Conservation (phyloP, 1,140 invertebrate species). For the Meloidogyne exigua region DNA sequence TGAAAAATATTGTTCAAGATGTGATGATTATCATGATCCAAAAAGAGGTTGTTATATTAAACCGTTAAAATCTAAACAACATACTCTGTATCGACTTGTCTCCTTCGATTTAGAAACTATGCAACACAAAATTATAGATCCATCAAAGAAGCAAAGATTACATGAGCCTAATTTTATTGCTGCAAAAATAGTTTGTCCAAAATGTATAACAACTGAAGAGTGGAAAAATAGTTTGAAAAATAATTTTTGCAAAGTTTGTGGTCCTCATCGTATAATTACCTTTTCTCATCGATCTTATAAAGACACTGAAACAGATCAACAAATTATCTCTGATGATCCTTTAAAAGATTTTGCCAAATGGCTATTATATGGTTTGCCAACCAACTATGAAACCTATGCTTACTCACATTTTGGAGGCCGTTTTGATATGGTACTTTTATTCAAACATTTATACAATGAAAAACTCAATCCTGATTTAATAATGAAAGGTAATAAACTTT, state of each 20-base stretch:
- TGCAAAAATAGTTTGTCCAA: too few relatives aligned
- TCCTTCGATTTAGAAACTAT: neutral
- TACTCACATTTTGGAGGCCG: conserved; percentile 6
- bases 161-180: neutral
- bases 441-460: neutral
- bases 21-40: neutral
- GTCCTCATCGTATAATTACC: neutral
- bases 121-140: neutral
- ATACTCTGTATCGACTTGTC: neutral
- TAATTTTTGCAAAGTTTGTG: conserved; percentile 6
- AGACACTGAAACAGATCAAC: neutral
- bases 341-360: neutral
- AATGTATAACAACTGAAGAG: too few relatives aligned
- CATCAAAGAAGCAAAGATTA: neutral
- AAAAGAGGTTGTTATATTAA: neutral
- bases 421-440: conserved; percentile 1
- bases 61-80: neutral
- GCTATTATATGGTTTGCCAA: neutral
- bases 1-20: neutral
- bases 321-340: neutral
- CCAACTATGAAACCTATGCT: neutral
- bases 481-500: neutral
- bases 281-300: neutral
- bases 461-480: conserved; percentile 6
- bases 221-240: too few relatives aligned